Base-by-base conservation (phyloP, 2,888 invertebrate species). In the Cyaniris semiargus region DNA sequence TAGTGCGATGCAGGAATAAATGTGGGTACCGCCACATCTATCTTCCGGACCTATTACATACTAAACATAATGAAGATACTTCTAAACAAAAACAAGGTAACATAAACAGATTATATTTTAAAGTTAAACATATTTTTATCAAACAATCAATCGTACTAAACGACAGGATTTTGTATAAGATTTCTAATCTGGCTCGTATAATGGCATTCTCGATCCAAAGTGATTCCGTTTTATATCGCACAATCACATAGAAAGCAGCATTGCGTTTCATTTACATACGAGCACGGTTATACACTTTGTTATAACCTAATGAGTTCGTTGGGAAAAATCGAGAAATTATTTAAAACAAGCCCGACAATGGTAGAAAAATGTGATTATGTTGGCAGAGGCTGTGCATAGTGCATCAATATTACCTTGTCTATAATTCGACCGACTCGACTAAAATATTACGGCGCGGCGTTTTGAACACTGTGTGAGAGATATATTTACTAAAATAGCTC, bases 211-310 rank as follows among this genome's bases (percentile, higher is more conserved):
- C n/a, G 44, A 72, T 72, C 38, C 71, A 72, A 72, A 72, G 21
- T 72, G 71, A 72, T 72, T 72, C 44, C 71, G 38, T 72, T 72
- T 72, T 72, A 72, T 72, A 10, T 38, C 18, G 44, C 44, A 72
- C 71, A 72, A 72, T 72, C 38, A 72, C 71, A 72, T 44, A 72
- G n/a, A 72, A 72, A 72, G 38, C 34, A 34, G 31, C 70, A 31
- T 34, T 70, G 34, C 34, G 34, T 18, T 34, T 70, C 31, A 72
- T 72, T 72, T 44, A 38, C 71, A 72, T 72, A 72, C 21, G n/a
- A 21, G 31, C 23, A 5, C 18, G 21, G 70, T n/a, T 70, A 70
- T n/a, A 31, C 70, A 70, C n/a, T 70, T 31, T 31, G 34, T 70
- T 70, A 58, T 58, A 58, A 58, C 58, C 21, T 58, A 21, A 58